Evolutionary conservation across 2,113 vertebrate species (phyloP).

Genomic region (Triplophysa tibetana): DNA sequence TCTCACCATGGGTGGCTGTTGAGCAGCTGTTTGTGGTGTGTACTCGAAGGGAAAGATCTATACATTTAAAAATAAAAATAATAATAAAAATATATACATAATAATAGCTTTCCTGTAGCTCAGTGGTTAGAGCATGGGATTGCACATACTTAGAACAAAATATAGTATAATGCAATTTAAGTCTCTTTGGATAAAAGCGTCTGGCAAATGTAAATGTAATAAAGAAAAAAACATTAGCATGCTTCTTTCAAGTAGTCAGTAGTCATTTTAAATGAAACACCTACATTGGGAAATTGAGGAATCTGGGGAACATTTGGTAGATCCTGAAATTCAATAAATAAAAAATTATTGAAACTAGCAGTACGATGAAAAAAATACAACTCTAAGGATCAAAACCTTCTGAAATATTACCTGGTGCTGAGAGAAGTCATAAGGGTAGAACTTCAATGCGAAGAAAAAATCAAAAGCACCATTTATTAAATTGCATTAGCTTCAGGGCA

Average conservation of each 20-base stretch:
- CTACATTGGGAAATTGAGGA: constrained; percentile 61
- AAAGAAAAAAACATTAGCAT: too few species aligned
- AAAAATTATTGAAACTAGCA: neutral
- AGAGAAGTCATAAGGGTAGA: constrained; percentile 72
- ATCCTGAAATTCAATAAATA: constrained; percentile 58
- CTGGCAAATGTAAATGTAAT: too few species aligned
- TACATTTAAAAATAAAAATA: neutral
- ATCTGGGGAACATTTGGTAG: constrained; percentile 63
- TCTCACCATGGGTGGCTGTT: constrained; percentile 65
- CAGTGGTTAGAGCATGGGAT: too few species aligned
- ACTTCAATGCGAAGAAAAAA: constrained; percentile 61
- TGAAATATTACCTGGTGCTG: constrained; percentile 65
- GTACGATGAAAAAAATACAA: neutral
- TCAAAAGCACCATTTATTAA: neutral
- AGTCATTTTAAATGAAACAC: neutral
- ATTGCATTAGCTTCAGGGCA: neutral
- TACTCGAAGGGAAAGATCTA: constrained; percentile 66
- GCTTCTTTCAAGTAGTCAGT: neutral
- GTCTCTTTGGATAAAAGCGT: too few species aligned
- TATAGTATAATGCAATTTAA: too few species aligned
- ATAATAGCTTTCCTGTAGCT: too few species aligned
- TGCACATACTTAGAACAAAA: too few species aligned
- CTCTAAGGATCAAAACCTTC: neutral
- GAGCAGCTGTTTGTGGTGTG: constrained; percentile 59
- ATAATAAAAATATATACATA: neutral